These are phyloP conservation scores for Neoaliturus tenellus DNA, from an alignment of 2,888 invertebrate genomes.

Conservation along the genomic window DNA sequence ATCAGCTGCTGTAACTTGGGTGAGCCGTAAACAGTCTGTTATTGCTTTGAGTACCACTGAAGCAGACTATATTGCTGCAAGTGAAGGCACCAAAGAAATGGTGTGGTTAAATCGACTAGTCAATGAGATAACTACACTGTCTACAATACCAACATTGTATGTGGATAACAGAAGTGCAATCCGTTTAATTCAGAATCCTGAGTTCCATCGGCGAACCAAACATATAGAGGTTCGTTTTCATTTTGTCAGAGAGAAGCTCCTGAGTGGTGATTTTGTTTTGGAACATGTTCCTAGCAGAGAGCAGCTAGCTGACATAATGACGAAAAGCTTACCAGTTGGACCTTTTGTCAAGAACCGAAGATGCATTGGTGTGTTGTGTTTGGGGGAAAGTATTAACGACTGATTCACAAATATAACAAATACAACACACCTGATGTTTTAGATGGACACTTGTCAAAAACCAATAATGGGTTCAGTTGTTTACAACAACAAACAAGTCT, in stretches of 20 bases:
- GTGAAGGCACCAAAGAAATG: conserved; percentile 59
- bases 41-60: conserved; percentile 56
- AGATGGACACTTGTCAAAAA: too few species aligned
- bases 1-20: conserved; percentile 57
- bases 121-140: conserved; percentile 63
- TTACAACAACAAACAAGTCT: too few species aligned
- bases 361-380: not conserved
- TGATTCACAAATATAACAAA: too few species aligned
- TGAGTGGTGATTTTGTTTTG: not conserved
- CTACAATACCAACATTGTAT: conserved; percentile 63
- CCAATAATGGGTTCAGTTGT: too few species aligned
- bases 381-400: not conserved
- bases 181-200: conserved; percentile 68
- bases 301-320: not conserved
- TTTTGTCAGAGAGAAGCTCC: conserved; percentile 41
- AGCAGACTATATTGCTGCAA: conserved; percentile 60
- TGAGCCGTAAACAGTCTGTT: conserved; percentile 52
- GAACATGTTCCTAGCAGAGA: not conserved
- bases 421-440: too few species aligned
- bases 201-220: conserved; percentile 68
- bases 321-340: not conserved
- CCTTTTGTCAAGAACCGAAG: not conserved
- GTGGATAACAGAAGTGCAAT: conserved; percentile 68
- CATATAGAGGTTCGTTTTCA: conserved; percentile 66
- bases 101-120: conserved; percentile 68